Evolutionary conservation across 2,797 vertebrate species (phyloP).

Genomic region (Hybognathus amarus): DNA sequence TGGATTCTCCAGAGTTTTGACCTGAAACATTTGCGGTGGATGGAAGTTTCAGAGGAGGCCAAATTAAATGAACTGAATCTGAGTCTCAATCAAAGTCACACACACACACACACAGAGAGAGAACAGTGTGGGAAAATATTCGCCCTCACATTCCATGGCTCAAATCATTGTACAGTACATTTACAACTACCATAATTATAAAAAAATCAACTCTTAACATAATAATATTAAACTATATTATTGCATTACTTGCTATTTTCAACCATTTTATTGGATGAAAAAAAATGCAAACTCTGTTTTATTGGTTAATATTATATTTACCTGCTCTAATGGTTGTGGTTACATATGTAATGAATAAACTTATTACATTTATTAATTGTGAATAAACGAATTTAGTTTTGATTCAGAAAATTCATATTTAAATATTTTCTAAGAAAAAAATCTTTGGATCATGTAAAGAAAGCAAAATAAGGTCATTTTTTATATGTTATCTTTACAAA

Average conservation of each 20-base stretch:
- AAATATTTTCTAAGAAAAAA: too few species aligned
- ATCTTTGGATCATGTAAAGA: neutral
- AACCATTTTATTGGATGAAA: neutral
- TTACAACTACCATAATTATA: neutral
- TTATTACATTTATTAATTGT: neutral
- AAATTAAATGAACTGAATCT: slow-evolving; percentile 56
- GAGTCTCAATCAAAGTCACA: slow-evolving; percentile 39
- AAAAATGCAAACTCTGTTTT: neutral
- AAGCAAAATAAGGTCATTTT: neutral
- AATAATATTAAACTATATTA: neutral
- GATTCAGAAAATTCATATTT: neutral
- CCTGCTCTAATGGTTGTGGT: neutral
- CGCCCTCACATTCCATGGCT: slow-evolving; percentile 9
- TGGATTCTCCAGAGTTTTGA: slow-evolving; percentile 44
- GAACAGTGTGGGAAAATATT: slow-evolving; percentile 41
- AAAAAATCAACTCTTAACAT: too few species aligned
- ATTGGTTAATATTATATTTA: neutral
- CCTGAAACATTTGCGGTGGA: slow-evolving; percentile 37
- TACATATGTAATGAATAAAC: neutral
- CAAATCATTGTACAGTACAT: neutral
- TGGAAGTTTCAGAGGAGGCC: slow-evolving; percentile 54
- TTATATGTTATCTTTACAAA: neutral
- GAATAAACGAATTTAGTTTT: neutral
- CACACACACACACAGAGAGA: neutral
- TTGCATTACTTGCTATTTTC: neutral